Evolutionary conservation across 2,888 invertebrate species (phyloP).

Genomic region (Aspidiotus destructor): DNA sequence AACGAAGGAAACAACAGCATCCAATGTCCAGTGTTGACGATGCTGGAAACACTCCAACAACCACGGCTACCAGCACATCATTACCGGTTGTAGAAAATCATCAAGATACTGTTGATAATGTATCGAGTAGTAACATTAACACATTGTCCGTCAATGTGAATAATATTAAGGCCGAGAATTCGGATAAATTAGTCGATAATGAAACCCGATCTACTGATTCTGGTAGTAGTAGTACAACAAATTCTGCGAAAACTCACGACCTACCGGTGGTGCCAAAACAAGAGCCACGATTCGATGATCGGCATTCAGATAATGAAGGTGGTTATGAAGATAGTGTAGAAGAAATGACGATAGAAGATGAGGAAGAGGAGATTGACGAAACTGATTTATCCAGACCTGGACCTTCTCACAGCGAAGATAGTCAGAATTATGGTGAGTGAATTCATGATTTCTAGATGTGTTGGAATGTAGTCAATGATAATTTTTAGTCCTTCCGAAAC

Average conservation of each 20-base stretch:
- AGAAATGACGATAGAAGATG: constrained; percentile 72
- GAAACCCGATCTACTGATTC: constrained; percentile 24
- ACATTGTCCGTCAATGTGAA: constrained; percentile 13
- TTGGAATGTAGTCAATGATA: no score
- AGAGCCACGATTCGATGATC: constrained; percentile 57
- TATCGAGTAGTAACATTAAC: constrained; percentile 9
- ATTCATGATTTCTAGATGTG: background rate
- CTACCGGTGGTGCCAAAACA: constrained; percentile 45
- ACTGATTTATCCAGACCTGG: constrained; percentile 46
- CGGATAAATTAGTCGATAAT: constrained; percentile 13
- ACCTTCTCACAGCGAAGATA: constrained; percentile 36
- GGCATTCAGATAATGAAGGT: constrained; percentile 35
- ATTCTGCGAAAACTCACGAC: constrained; percentile 12
- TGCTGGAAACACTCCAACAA: background rate
- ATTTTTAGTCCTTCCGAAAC: no score
- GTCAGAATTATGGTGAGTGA: constrained; percentile 34
- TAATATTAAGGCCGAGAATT: constrained; percentile 24
- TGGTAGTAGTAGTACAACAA: constrained; percentile 15
- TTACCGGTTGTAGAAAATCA: constrained; percentile 13
- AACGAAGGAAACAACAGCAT: constrained; percentile 35
- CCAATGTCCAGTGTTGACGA: constrained; percentile 25
- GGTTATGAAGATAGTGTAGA: constrained; percentile 65
- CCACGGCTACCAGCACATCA: constrained; percentile 4
- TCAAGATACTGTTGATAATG: constrained; percentile 22
- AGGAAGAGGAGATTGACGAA: constrained; percentile 55